Base-by-base conservation (phyloP, 2,113 vertebrate genomes). In the Neolamprologus kungweensis region DNA sequence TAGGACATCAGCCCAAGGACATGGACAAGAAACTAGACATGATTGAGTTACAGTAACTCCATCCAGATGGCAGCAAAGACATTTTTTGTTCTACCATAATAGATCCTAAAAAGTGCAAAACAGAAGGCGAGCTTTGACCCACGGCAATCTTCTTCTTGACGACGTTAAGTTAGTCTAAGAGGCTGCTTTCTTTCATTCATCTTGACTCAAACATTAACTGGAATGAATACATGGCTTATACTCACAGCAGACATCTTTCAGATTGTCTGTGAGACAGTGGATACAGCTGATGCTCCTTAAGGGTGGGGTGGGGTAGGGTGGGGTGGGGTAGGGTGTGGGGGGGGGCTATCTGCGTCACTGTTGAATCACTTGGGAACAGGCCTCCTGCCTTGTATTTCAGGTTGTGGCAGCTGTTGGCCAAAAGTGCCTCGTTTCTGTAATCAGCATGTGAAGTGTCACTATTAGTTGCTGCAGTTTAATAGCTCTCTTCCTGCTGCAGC, bases 31-130 rank as follows among this genome's bases (percentile, higher is more conserved):
- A 84, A 65, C 54, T 12, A 23, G 55, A 84, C 13, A 5, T 81
- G 85, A 83, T 80, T 81, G 75, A 60, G 81, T 94, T 93, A 54
- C 91, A 54, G 91, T 91, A 93, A 94, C 85, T 79, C 57, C 88
- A 83, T 85, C 90, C 89, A 82, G 85, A 90, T 91, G 75, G 68
- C 88, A 84, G 26, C 75, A 63, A 33, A 54, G 71, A 40, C 0
- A 23, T 50, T 14, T 40, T 78, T n/a, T 50, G 75, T 81, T 60
- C 68, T 14, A 9, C 11, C 16, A 23, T 26, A 68, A 81, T 1
- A 6, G 83, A 57, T 17, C 50, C 45, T 26, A 53, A 57, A 88
- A 78, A 4, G 16, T 57, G n/a, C 17, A 23, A 47, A 57, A 80
- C 8, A 21, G 47, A 31, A 53, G 73, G 42, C 2, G 33, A 45